Percentiles rank a stretch among this genome's conserved stretches.
phyloP scores from a whole-genome alignment of 2,888 invertebrate genomes.

The Lapara coniferarum region DNA sequence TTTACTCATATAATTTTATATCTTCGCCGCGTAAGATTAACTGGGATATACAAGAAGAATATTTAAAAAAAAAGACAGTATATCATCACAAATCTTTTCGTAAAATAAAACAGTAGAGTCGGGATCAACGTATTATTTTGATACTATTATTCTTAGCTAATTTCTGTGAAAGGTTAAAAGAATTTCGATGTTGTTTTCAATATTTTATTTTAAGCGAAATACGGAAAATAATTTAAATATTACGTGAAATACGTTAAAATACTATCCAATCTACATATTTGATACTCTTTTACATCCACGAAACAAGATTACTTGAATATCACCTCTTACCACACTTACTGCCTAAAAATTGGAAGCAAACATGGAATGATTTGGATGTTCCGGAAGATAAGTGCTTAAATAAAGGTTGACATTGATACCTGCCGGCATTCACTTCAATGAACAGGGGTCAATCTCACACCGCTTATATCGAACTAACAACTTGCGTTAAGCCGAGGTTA shows the following conservation, averaged over 20 bases:
- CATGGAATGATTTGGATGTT: slow-evolving; percentile 69
- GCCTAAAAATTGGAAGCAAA: slow-evolving; percentile 62
- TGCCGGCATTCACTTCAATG: slow-evolving; percentile 39
- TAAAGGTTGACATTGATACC: slow-evolving; percentile 56
- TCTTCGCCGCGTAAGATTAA: neutral
- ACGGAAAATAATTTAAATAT: too few relatives aligned
- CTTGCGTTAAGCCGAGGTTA: slow-evolving; percentile 19
- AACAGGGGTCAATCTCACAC: slow-evolving; percentile 53
- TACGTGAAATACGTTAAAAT: too few relatives aligned
- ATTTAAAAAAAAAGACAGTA: too few relatives aligned
- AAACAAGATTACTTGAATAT: neutral
- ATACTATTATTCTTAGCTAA: too few relatives aligned
- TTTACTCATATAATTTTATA: neutral
- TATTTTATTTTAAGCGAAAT: too few relatives aligned
- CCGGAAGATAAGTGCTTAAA: slow-evolving; percentile 51
- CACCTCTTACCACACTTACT: slow-evolving; percentile 30
- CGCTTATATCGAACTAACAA: slow-evolving; percentile 28
- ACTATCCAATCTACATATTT: too few relatives aligned
- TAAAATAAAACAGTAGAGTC: too few relatives aligned
- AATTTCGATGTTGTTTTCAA: too few relatives aligned
- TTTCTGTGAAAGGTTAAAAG: too few relatives aligned
- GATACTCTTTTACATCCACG: too few relatives aligned
- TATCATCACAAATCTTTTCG: too few relatives aligned
- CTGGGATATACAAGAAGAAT: neutral
- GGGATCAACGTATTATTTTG: too few relatives aligned